Evolutionary conservation across 2,113 vertebrate genomes (phyloP), one percentile per base, ranked within the genome.

Genomic region (Corythornis cristatus): DNA sequence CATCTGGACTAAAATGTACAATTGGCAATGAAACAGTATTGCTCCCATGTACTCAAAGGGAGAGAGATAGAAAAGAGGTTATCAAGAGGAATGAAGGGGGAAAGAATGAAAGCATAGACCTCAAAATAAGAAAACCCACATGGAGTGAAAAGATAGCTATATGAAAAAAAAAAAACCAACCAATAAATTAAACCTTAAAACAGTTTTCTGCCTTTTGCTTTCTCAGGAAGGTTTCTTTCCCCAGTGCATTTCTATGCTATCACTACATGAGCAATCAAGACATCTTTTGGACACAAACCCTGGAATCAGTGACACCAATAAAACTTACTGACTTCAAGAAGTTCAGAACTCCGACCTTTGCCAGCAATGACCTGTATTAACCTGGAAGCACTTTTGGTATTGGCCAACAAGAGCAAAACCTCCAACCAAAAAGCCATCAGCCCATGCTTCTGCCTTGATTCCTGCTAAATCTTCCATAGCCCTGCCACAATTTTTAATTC

Each of bases 1-100:
- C 73, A 72, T 73, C 71, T 89, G 67, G 84, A 77, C 58, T 72
- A 57, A 81, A 94, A 81, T 35, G 12, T 56, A 33, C 28, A 67
- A 46, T 2, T 70, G 54, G 26, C 18, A 72, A n/a, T 48, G 29
- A 80, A 88, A 50, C 6, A 17, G n/a, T 75, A 82, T 81, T 79
- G 42, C 21, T 92, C 19, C 45, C 43, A 50, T 22, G 64, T 15
- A 53, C 7, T 53, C 12, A 79, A 80, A 67, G 72, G 4, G 5
- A 35, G 31, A 35, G 29, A 73, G 42, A 9, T 35, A 29, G 28
- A 29, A 57, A 88, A 80, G 43, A 37, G 19, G 15, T 65, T 73
- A 86, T 72, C 65, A 79, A 74, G 37, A 86, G 13, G 6, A 72
- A 50, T 9, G 46, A 75, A 81, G 33, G 5, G 6, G 10, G 14